Conservation (phyloP, 2,888 invertebrate species). For the Aspidapion aeneum region DNA sequence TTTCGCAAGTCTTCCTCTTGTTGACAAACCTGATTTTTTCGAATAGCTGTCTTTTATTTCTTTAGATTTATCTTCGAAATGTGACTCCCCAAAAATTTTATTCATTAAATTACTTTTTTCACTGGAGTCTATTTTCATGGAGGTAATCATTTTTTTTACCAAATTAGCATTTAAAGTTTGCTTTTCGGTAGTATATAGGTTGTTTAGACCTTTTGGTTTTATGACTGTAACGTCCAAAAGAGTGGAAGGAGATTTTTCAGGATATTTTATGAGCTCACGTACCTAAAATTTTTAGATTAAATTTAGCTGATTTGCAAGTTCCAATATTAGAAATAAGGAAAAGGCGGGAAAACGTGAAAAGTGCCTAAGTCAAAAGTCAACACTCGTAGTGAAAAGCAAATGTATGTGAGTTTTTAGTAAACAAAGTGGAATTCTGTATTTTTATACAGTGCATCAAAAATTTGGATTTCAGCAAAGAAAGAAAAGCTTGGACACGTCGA, state of each 20-base stretch:
- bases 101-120: conserved; percentile 32
- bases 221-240: conserved; percentile 44
- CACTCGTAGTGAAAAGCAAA: too few species aligned
- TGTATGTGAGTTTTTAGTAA: too few species aligned
- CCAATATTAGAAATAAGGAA: too few species aligned
- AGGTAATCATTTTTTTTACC: conserved; percentile 34
- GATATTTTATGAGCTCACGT: conserved; percentile 35
- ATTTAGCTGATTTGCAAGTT: too few species aligned
- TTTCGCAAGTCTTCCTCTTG: conserved; percentile 4
- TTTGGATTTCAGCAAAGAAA: too few species aligned
- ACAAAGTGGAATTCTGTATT: too few species aligned
- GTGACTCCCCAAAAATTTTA: conserved; percentile 23
- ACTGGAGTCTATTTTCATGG: conserved; percentile 34
- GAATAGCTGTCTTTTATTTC: background rate
- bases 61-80: background rate
- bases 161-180: conserved; percentile 32
- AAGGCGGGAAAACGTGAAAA: too few species aligned
- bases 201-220: conserved; percentile 36
- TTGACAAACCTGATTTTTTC: conserved; percentile 14
- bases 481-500: too few species aligned
- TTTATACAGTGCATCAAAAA: too few species aligned
- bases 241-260: conserved; percentile 35
- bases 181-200: conserved; percentile 26
- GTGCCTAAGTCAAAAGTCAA: too few species aligned
- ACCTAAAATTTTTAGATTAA: too few species aligned